phyloP scores from a whole-genome alignment of 2,113 vertebrate species.

The Anthoscopus minutus region DNA sequence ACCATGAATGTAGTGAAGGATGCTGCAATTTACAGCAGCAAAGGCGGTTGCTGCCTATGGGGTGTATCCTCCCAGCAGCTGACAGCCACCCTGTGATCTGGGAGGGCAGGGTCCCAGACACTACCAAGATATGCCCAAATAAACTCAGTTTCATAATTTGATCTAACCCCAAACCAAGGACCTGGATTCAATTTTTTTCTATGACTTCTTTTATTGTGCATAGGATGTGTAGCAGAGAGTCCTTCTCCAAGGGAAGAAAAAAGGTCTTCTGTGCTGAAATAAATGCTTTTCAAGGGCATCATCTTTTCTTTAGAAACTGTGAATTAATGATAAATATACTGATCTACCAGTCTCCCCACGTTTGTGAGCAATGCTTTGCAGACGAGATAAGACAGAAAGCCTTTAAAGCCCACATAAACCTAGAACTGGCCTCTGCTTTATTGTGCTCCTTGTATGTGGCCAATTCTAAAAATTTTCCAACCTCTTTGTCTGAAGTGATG shows the following conservation, averaged over 20 bases:
- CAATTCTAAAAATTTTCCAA: neutral
- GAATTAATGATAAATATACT: neutral
- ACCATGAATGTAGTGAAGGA: rapidly evolving
- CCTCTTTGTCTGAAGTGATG: neutral
- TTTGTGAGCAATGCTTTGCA: neutral
- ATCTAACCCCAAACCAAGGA: neutral
- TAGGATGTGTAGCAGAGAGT: neutral
- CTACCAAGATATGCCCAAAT: neutral
- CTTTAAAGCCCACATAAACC: conserved; percentile 25
- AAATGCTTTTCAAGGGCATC: neutral
- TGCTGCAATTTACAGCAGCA: neutral
- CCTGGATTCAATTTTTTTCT: neutral
- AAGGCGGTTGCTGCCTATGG: neutral
- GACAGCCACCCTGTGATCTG: rapidly evolving
- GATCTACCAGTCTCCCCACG: neutral
- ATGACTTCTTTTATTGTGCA: rapidly evolving
- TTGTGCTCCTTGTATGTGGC: neutral
- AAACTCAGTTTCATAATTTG: neutral
- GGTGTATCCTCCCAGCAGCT: neutral
- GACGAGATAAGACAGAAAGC: conserved; percentile 4
- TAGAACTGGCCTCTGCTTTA: neutral
- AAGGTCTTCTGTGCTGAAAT: neutral
- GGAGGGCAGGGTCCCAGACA: neutral
- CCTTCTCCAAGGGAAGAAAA: neutral
- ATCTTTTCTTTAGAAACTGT: neutral